A percentile compares a stretch with the other conserved stretches of the same genome.
phyloP scores from a whole-genome alignment of 2,797 vertebrate genomes.

The Fistularia tabacaria region DNA sequence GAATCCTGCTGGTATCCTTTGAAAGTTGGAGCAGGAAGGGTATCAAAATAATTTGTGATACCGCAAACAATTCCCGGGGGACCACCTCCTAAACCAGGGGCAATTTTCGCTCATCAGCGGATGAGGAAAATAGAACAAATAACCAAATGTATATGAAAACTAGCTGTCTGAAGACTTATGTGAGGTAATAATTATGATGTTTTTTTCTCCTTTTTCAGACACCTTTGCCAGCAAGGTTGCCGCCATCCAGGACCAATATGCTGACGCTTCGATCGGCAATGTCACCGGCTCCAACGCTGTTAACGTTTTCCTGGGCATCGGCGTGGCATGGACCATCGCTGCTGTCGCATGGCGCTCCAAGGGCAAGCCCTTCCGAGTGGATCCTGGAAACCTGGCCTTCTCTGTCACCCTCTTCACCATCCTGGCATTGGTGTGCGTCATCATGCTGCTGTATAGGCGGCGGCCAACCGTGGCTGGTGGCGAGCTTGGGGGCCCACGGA shows the following conservation, averaged over 20 bases:
- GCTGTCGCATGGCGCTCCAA: slow-evolving; percentile 77
- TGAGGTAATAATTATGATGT: background rate
- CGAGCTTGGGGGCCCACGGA: slow-evolving; percentile 82
- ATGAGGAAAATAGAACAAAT: too few species aligned
- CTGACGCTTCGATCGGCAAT: slow-evolving; percentile 86
- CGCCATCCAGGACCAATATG: slow-evolving; percentile 86
- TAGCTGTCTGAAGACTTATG: background rate
- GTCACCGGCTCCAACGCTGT: slow-evolving; percentile 86
- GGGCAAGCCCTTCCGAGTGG: slow-evolving; percentile 72
- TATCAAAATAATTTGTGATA: too few species aligned
- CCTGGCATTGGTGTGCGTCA: slow-evolving; percentile 71
- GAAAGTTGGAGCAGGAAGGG: too few species aligned
- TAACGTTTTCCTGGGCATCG: slow-evolving; percentile 85
- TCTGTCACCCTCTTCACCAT: slow-evolving; percentile 83
- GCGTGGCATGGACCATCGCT: slow-evolving; percentile 85
- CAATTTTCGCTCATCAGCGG: too few species aligned
- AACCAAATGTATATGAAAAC: too few species aligned
- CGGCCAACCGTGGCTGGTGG: slow-evolving; percentile 73
- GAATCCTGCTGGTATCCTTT: too few species aligned
- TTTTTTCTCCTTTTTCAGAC: background rate
- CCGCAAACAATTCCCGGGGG: too few species aligned
- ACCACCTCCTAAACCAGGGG: too few species aligned
- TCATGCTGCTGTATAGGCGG: slow-evolving; percentile 76
- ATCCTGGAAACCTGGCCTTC: slow-evolving; percentile 82
- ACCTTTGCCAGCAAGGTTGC: slow-evolving; percentile 87